Conservation (phyloP, 2,888 invertebrate genomes). For the Campoplex nolae region DNA sequence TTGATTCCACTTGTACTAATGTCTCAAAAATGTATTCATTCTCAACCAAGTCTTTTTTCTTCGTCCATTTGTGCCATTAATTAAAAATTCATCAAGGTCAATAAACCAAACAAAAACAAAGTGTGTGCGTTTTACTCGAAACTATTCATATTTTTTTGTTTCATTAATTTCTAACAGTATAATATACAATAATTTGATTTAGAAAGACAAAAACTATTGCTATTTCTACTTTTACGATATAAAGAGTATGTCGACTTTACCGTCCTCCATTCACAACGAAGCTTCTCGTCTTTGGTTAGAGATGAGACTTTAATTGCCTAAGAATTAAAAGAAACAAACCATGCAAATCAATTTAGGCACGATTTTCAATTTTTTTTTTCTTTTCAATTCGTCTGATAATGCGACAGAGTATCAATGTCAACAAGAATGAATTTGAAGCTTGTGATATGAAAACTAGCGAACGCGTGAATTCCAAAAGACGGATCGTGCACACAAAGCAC, state of each 20-base stretch:
- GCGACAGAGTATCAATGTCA: constrained; percentile 11
- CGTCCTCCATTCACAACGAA: constrained; percentile 74
- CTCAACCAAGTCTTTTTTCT: neutral
- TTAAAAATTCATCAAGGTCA: neutral
- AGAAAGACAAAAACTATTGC: constrained; percentile 24
- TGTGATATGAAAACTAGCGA: neutral
- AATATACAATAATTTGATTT: constrained; percentile 11
- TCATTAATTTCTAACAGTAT: constrained; percentile 28
- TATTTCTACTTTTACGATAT: constrained; percentile 55
- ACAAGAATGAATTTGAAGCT: neutral
- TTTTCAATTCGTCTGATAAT: constrained; percentile 1
- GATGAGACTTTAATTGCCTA: constrained; percentile 79
- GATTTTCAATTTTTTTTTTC: constrained; percentile 14
- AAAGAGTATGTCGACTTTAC: constrained; percentile 72
- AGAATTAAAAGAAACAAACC: constrained; percentile 70
- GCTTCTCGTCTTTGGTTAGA: constrained; percentile 75
- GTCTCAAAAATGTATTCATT: neutral
- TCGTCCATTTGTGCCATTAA: neutral
- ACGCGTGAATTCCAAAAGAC: constrained; percentile 10
- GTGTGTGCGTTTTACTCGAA: constrained; percentile 27
- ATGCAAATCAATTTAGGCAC: constrained; percentile 58
- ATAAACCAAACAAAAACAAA: neutral
- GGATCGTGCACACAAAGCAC: constrained; percentile 30
- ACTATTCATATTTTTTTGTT: constrained; percentile 3
- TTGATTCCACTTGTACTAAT: too few relatives aligned